These are phyloP conservation scores for Helicoverpa assulta DNA, from an alignment of 2,888 invertebrate genomes.

Conservation along the genomic window DNA sequence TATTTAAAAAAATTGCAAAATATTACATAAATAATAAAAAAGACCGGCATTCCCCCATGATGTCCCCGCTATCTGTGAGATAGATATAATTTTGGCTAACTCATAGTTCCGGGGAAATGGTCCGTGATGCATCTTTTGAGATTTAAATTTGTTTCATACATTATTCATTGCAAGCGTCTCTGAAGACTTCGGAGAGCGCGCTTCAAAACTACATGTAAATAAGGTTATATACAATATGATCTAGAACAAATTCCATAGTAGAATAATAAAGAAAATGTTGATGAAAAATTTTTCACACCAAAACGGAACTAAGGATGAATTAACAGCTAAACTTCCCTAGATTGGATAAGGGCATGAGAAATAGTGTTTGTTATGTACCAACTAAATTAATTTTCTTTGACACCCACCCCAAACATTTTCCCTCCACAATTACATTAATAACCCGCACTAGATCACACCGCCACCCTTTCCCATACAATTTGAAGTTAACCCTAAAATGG, in stretches of 20 bases:
- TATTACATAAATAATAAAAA: constrained; percentile 89
- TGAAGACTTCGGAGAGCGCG: neutral
- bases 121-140: constrained; percentile 80
- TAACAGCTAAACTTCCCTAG: too few relatives aligned
- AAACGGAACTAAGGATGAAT: too few relatives aligned
- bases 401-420: constrained; percentile 49
- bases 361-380: neutral
- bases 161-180: constrained; percentile 76
- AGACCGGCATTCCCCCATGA: constrained; percentile 69
- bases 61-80: constrained; percentile 71
- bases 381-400: constrained; percentile 4
- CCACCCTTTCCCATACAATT: constrained; percentile 69
- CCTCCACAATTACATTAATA: constrained; percentile 55
- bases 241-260: too few relatives aligned
- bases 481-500: constrained; percentile 71
- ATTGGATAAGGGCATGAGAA: neutral
- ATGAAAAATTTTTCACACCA: too few relatives aligned
- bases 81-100: constrained; percentile 83
- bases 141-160: constrained; percentile 80
- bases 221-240: too few relatives aligned
- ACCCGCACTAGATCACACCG: constrained; percentile 69
- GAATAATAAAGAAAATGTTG: too few relatives aligned
- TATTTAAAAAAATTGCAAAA: constrained; percentile 88
- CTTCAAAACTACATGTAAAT: neutral
- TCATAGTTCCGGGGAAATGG: constrained; percentile 88